A percentile compares a stretch with the other conserved stretches of the same genome.
Evolutionary conservation across 2,888 invertebrate species (phyloP).

Genomic region (Tethea ocularis): DNA sequence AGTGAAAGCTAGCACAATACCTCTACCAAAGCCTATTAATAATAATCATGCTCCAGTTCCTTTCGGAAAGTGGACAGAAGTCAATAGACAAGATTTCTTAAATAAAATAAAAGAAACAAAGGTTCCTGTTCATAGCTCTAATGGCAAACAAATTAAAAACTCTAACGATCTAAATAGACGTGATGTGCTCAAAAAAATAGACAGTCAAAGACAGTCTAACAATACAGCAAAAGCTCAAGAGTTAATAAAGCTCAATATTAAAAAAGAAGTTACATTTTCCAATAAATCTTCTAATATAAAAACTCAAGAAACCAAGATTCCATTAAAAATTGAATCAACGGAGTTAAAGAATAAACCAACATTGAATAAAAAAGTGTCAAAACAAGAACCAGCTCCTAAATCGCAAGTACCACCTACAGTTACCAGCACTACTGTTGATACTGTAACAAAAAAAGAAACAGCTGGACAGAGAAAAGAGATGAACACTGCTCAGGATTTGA

Average conservation of each 20-base stretch:
- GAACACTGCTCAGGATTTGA: slow-evolving; percentile 64
- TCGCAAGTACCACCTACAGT: slow-evolving; percentile 17
- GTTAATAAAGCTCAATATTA: slow-evolving; percentile 47
- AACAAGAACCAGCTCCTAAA: slow-evolving; percentile 27
- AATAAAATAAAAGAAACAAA: slow-evolving; percentile 73
- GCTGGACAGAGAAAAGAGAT: slow-evolving; percentile 52
- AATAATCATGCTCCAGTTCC: slow-evolving; percentile 70
- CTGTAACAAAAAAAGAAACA: slow-evolving; percentile 39
- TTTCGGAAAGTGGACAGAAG: slow-evolving; percentile 79
- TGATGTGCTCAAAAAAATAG: slow-evolving; percentile 74
- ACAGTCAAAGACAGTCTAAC: slow-evolving; percentile 67
- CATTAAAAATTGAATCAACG: slow-evolving; percentile 33
- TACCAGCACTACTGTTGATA: slow-evolving; percentile 12
- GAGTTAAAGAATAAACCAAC: slow-evolving; percentile 28
- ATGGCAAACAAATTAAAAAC: slow-evolving; percentile 72
- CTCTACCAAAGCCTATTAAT: slow-evolving; percentile 48
- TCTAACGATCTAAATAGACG: slow-evolving; percentile 76
- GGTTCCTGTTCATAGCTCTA: slow-evolving; percentile 53
- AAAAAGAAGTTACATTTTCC: slow-evolving; percentile 61
- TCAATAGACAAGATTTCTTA: slow-evolving; percentile 73
- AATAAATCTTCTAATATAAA: slow-evolving; percentile 42
- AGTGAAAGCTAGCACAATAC: slow-evolving; percentile 21
- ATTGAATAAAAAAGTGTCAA: slow-evolving; percentile 22
- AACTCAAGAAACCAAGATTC: slow-evolving; percentile 32
- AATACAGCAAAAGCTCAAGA: slow-evolving; percentile 61